phyloP scores from a whole-genome alignment of 1,140 invertebrate species.

The Drosophila yakuba region DNA sequence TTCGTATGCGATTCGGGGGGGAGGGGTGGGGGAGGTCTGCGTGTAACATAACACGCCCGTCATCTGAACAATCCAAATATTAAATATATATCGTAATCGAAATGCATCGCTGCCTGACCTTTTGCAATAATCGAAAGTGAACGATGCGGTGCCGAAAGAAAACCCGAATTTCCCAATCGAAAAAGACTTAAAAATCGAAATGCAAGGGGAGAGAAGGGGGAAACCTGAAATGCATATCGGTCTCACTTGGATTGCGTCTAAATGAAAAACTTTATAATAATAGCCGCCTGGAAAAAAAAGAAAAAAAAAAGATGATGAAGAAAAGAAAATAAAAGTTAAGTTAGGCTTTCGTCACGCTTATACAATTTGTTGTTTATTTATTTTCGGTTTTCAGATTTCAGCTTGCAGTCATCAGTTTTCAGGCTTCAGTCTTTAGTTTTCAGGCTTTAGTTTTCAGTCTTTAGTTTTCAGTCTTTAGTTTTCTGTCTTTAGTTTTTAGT shows the following conservation, averaged over 20 bases:
- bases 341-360: slow-evolving; percentile 68
- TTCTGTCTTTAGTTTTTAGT: background rate
- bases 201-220: background rate
- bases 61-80: background rate
- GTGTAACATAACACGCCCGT: background rate
- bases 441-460: background rate
- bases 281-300: slow-evolving; percentile 5
- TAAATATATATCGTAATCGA: slow-evolving; percentile 29
- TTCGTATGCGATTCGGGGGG: too few species aligned
- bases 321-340: slow-evolving; percentile 63
- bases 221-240: slow-evolving; percentile 69
- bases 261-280: slow-evolving; percentile 51
- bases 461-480: background rate
- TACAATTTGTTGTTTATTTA: slow-evolving; percentile 28
- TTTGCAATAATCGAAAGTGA: slow-evolving; percentile 76
- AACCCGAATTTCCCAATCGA: slow-evolving; percentile 38
- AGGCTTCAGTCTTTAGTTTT: background rate
- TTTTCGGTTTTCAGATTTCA: slow-evolving; percentile 1
- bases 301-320: slow-evolving; percentile 2
- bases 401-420: background rate
- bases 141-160: slow-evolving; percentile 32
- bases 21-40: background rate
- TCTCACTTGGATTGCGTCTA: slow-evolving; percentile 63
- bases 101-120: slow-evolving; percentile 58
- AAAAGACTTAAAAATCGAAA: slow-evolving; percentile 50